Evolutionary conservation across 2,797 vertebrate genomes (phyloP).

Genomic region (Psittacula echo): DNA sequence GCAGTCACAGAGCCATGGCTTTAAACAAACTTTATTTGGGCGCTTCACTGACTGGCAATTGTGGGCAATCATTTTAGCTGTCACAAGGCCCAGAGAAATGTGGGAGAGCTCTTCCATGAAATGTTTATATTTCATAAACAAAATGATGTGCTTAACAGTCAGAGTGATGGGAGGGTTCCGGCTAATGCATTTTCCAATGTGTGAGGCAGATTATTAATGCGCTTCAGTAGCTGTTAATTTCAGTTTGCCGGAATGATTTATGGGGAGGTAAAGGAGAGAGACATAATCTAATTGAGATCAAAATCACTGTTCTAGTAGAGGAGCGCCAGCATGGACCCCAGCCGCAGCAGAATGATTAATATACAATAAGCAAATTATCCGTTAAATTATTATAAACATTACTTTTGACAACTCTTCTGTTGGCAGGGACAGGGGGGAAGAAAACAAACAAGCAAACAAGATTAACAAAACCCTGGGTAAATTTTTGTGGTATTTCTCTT

Average conservation of each 20-base stretch:
- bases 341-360: conserved; percentile 93
- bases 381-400: conserved; percentile 96
- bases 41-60: conserved; percentile 86
- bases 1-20: conserved; percentile 81
- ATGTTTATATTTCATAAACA: conserved; percentile 98
- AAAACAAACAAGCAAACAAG: conserved; percentile 74
- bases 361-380: conserved; percentile 98
- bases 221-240: conserved; percentile 99
- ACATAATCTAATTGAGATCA: conserved; percentile 99
- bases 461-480: conserved; percentile 9
- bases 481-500: background rate
- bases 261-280: conserved; percentile 93
- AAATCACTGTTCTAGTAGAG: conserved; percentile 94
- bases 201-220: conserved; percentile 97
- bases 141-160: conserved; percentile 94
- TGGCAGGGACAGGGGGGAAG: conserved; percentile 63
- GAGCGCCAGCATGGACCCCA: conserved; percentile 83
- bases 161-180: conserved; percentile 92
- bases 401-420: conserved; percentile 86
- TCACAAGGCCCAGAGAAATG: conserved; percentile 82
- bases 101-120: conserved; percentile 87
- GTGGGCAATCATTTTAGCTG: conserved; percentile 89
- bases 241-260: conserved; percentile 99
- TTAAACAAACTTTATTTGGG: conserved; percentile 87
- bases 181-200: conserved; percentile 92